Evolutionary conservation across 1,140 invertebrate genomes (phyloP).

Genomic region (Aphelinus atriplicis): DNA sequence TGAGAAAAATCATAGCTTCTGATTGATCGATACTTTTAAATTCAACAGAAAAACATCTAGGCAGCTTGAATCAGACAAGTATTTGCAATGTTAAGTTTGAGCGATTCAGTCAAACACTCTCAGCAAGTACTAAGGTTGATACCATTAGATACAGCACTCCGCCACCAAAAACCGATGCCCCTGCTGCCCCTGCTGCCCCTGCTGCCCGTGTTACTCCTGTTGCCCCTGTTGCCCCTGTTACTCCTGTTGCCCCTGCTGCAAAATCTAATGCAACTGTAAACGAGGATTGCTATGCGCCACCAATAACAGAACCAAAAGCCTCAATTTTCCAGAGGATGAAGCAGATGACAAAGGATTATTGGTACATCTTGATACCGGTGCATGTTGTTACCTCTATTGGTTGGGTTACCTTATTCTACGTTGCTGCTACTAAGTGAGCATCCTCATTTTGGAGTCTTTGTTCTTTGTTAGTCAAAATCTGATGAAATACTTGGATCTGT

Average conservation of each 20-base stretch:
- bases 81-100: background rate
- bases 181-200: background rate
- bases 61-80: background rate
- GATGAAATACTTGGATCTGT: constrained; percentile 43
- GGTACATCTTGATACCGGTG: constrained; percentile 91
- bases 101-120: background rate
- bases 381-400: constrained; percentile 85
- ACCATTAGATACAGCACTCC: background rate
- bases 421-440: constrained; percentile 76
- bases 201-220: too few species aligned
- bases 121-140: background rate
- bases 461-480: background rate
- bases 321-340: constrained; percentile 87
- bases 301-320: constrained; percentile 59
- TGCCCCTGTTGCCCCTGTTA: too few species aligned
- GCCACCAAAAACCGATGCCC: constrained; percentile 4
- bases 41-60: constrained; percentile 7
- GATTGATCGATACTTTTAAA: background rate
- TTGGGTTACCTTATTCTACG: constrained; percentile 89
- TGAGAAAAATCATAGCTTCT: background rate
- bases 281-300: constrained; percentile 15
- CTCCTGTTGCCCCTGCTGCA: constrained; percentile 8
- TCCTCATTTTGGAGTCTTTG: constrained; percentile 22
- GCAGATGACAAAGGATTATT: constrained; percentile 91
- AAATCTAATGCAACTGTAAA: constrained; percentile 19